Evolutionary conservation across 2,113 vertebrate species (phyloP).

Genomic region (Planiliza haematocheilus): DNA sequence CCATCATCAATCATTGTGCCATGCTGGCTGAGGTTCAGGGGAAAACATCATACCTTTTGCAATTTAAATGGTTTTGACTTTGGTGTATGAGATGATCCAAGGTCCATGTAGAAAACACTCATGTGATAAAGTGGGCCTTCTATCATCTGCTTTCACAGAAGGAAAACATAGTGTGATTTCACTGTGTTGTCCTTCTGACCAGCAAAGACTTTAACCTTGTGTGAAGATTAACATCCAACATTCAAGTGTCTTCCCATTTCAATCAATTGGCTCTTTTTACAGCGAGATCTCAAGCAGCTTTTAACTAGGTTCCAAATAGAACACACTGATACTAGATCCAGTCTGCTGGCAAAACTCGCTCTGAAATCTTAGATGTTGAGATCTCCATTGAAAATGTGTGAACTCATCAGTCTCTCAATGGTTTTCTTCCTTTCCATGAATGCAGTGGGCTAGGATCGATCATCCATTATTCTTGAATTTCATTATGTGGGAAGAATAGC

Average conservation of each 20-base stretch:
- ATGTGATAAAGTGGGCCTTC: background rate
- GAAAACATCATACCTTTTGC: constrained; percentile 33
- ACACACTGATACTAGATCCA: constrained; percentile 69
- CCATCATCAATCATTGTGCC: constrained; percentile 57
- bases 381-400: constrained; percentile 73
- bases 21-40: constrained; percentile 24
- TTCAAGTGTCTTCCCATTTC: constrained; percentile 69
- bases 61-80: constrained; percentile 46
- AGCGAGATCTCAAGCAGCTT: constrained; percentile 58
- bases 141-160: background rate
- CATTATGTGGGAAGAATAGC: constrained; percentile 72
- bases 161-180: constrained; percentile 14
- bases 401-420: constrained; percentile 73
- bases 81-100: constrained; percentile 11
- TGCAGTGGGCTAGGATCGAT: constrained; percentile 59
- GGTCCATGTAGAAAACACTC: constrained; percentile 6
- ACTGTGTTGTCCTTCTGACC: constrained; percentile 22
- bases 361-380: constrained; percentile 73
- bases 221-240: constrained; percentile 49
- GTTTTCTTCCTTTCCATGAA: constrained; percentile 62
- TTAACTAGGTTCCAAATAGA: constrained; percentile 74
- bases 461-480: constrained; percentile 77
- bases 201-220: constrained; percentile 69
- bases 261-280: constrained; percentile 78
- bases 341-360: constrained; percentile 52